Percentiles rank a stretch among this genome's conserved stretches.
Conservation (phyloP, 1,140 invertebrate genomes). For the Pachyrhynchus sulphureomaculatus region DNA sequence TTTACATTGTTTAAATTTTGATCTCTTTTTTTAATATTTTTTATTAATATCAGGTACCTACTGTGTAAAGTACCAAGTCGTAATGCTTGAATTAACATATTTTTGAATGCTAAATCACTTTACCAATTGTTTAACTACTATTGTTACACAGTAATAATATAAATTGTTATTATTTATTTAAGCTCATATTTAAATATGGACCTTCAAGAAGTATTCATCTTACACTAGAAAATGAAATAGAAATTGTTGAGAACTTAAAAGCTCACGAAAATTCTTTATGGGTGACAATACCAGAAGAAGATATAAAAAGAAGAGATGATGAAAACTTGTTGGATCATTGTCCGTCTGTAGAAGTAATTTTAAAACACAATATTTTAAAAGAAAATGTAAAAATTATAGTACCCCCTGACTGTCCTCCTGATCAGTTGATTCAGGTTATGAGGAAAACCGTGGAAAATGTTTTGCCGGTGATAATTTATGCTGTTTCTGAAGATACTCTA, state of each 20-base stretch:
- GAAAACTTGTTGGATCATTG: conserved; percentile 60
- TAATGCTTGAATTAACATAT: neutral
- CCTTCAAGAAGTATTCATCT: conserved; percentile 65
- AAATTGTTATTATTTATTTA: conserved; percentile 29
- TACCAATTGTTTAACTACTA: neutral
- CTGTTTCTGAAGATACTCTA: conserved; percentile 59
- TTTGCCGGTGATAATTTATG: conserved; percentile 67
- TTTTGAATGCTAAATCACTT: neutral
- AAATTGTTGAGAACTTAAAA: conserved; percentile 69
- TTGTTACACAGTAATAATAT: neutral
- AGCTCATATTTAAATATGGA: conserved; percentile 69
- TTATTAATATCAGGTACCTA: no score
- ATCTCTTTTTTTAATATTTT: no score
- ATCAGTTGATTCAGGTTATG: conserved; percentile 52
- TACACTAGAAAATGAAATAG: conserved; percentile 72
- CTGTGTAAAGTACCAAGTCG: no score
- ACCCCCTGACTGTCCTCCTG: conserved; percentile 60
- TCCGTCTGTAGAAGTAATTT: conserved; percentile 72
- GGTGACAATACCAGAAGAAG: conserved; percentile 63
- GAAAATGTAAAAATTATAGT: conserved; percentile 74
- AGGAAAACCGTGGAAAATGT: conserved; percentile 55
- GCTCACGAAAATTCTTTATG: conserved; percentile 59
- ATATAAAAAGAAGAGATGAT: conserved; percentile 61
- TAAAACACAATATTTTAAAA: conserved; percentile 69
- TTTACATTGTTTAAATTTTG: no score